Evolutionary conservation across 2,113 vertebrate species (phyloP), one percentile per base, ranked within the genome.

Genomic region (Salminus brasiliensis): DNA sequence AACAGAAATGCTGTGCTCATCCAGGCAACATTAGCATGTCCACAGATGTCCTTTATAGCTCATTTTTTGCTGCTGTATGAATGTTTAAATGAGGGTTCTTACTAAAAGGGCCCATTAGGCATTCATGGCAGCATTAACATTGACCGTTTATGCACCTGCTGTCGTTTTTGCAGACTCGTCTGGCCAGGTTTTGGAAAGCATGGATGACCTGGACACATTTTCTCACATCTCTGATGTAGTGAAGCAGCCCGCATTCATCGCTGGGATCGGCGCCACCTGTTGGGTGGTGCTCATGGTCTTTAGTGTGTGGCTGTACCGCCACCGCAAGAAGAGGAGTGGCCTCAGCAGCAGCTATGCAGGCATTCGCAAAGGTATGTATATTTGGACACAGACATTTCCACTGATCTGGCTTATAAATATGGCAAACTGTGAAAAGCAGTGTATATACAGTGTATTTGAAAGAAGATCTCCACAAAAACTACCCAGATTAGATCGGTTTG

Each of bases 261-360:
- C 97, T 0, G 98, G 98, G 5, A 98, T 99, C 0, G 98, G 98
- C 8, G 97, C 97, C 0, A 97, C 97, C 18, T 99, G 97, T 60
- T 99, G 98, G 98, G 96, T 99, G 85, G 96, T 99, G 86, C 95
- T 99, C 63, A 98, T 98, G 97, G 95, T 99, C 67, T 99, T 98
- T 88, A 98, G 98, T 84, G 95, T 99, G 91, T 99, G 98, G 98
- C 89, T 99, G 0, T 99, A 99, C 73, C 92, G 97, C 0, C 97
- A 99, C 88, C 87, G 96, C 23, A 98, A 99, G 93, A 99, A 99
- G 84, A 92, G 98, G 76, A 97, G 88, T 0, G 97, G 98, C 5
- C 95, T 99, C 39, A 93, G 94, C 62, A 98, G 94, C 89, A 97
- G 95, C 83, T 99, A 99, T 0, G 96, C 98, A 60, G 97, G 97